Percentiles rank a stretch among this genome's conserved stretches.
phyloP scores from a whole-genome alignment of 2,888 invertebrate genomes.

The Lepidocyrtoides sp. region DNA sequence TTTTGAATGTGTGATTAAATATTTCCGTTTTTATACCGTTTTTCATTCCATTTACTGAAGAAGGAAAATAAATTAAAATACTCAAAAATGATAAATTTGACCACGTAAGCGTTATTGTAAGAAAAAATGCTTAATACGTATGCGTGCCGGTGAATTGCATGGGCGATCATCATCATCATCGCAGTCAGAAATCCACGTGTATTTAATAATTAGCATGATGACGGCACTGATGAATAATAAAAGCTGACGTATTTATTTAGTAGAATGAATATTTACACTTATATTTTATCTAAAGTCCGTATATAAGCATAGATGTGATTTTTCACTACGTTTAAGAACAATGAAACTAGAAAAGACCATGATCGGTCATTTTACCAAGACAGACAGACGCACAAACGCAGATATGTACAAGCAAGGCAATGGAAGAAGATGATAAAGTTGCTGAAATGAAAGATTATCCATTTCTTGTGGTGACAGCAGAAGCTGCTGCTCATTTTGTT shows the following conservation, averaged over 20 bases:
- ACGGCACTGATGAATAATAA: background rate
- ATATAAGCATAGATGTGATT: background rate
- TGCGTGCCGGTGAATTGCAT: too few species aligned
- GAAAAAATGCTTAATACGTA: too few species aligned
- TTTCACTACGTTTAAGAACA: background rate
- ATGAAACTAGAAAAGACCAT: background rate
- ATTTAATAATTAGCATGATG: background rate
- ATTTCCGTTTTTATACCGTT: background rate
- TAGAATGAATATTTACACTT: slow-evolving; percentile 8
- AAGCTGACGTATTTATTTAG: background rate
- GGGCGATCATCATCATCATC: background rate
- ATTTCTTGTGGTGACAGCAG: slow-evolving; percentile 56
- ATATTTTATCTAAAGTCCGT: background rate
- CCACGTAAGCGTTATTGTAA: background rate
- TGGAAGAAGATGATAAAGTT: slow-evolving; percentile 31
- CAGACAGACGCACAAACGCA: background rate
- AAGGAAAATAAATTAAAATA: background rate
- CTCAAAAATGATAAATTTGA: background rate
- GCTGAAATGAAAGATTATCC: slow-evolving; percentile 60
- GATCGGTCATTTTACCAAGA: background rate
- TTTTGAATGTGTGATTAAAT: slow-evolving; percentile 42
- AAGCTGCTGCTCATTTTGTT: slow-evolving; percentile 43
- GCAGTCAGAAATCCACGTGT: slow-evolving; percentile 1
- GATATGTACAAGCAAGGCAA: background rate
- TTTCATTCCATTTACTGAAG: background rate